Evolutionary conservation across 1,140 invertebrate species (phyloP), one percentile per base, ranked within the genome.

Genomic region (Drosophila hydei): DNA sequence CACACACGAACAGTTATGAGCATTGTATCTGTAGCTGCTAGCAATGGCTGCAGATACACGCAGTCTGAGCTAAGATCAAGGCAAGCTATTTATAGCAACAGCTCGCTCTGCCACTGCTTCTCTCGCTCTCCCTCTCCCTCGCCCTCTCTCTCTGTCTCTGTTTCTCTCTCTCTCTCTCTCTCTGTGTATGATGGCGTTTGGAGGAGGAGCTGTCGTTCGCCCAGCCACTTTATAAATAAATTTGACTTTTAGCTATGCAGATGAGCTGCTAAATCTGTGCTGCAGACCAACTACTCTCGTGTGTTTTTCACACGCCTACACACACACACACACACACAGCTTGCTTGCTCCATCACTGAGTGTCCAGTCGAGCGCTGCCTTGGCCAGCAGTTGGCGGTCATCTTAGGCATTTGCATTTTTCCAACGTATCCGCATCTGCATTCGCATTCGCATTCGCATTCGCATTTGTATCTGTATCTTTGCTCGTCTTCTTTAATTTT

Each of bases 351-450:
- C n/a, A 2, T 19, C 5, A 3, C 3, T 8, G 12, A 12, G 27
- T 43, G 54, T 56, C 54, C 54, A 56, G 27, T 12, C 43, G 43
- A 8, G 43, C 8, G 19, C 61, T 73, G 9, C 36, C 52, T 60
- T 55, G 27, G 56, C 40, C 54, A 23, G 19, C 7, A 25, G 9
- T 33, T 30, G 23, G 40, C 55, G 16, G 25, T 59, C 40, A 27
- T 45, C 55, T 43, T 21, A 58, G 77, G 77, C 77, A 87, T 85
- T 85, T 87, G 77, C 81, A 71, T 71, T 71, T 64, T 36, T 36
- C 12, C 23, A 21, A 55, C 36, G 21, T 61, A 63, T 64, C 42
- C 51, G 43, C 45, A 36, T 55, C 42, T 64, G 68, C 68, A 71
- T 71, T 45, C 25, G 51, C 21, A 14, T 9, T 27, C 18, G 62